Evolutionary conservation across 2,113 vertebrate genomes (phyloP).

Genomic region (Prionailurus viverrinus): DNA sequence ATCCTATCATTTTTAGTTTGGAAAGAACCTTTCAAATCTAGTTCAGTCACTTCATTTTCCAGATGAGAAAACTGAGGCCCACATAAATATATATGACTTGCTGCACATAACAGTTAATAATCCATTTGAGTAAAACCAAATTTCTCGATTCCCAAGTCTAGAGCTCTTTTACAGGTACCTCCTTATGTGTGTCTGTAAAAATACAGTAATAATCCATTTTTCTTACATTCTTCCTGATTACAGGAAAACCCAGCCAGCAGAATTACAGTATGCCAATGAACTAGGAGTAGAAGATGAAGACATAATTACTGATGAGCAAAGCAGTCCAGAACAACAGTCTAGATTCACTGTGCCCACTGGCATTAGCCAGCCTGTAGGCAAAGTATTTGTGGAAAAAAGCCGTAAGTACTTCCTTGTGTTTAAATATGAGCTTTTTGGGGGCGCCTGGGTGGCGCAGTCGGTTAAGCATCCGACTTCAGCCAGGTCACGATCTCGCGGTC

Average conservation of each 20-base stretch:
- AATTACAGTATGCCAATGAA: conserved; percentile 89
- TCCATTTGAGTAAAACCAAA: neutral
- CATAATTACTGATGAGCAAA: conserved; percentile 90
- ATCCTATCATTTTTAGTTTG: conserved; percentile 28
- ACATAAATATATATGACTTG: neutral
- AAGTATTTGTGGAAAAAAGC: conserved; percentile 96
- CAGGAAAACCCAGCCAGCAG: conserved; percentile 90
- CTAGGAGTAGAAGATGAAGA: conserved; percentile 95
- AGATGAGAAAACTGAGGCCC: neutral
- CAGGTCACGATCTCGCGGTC: too few species aligned
- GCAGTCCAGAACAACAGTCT: conserved; percentile 88
- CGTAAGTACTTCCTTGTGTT: conserved; percentile 89
- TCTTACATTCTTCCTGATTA: neutral
- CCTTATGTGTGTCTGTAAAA: conserved; percentile 26
- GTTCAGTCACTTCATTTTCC: conserved; percentile 31
- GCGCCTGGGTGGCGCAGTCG: too few species aligned
- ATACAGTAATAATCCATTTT: neutral
- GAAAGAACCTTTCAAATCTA: conserved; percentile 1
- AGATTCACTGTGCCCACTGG: conserved; percentile 92
- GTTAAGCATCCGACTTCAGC: too few species aligned
- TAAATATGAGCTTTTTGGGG: neutral
- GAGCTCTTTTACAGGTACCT: neutral
- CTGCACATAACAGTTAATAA: neutral
- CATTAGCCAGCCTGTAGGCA: conserved; percentile 94
- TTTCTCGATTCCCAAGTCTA: neutral